Evolutionary conservation across 1,140 invertebrate genomes (phyloP), one percentile per base, ranked within the genome.

Genomic region (Megalonaias nervosa): DNA sequence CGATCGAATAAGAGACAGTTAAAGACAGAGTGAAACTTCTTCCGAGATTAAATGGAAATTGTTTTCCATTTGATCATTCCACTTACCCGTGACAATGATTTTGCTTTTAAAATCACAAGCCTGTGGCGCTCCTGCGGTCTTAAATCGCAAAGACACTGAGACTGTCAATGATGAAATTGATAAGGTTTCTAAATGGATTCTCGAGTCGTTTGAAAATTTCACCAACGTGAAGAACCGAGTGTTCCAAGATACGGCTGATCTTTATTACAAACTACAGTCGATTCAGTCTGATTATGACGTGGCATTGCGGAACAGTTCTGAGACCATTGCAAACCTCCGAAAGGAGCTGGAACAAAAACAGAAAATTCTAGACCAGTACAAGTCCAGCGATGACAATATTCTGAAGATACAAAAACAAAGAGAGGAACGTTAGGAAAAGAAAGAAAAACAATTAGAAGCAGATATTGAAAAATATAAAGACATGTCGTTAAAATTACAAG

Each of bases 271-370:
- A 60, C 70, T 74, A 57, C 72, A 79, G n/a, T 71, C 72, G 15
- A 59, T 74, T 55, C 77, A 74, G 15, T 72, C 74, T 23, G 77
- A 79, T 61, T 75, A 56, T 75, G 77, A 79, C 58, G 72, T 79
- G 23, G 67, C 77, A 58, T 69, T 75, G 6, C 67, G 77, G 23
- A 67, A 56, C 26, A 75, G 71, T 59, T 74, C 71, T 17, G 77
- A 84, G 26, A 81, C 68, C 12, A 74, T 84, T 0, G 23, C 68
- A 6, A 67, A 72, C 56, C 56, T 82, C 19, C 68, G 81, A 26
- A 81, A 81, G 31, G 83, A 84, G 73, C n/a, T 84, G 19, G 68
- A 71, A 26, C 79, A 82, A 38, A 84, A 84, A 61, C 81, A 77
- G 55, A 75, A 82, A 9, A 66, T 81, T 16, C 74, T 82, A n/a